phyloP scores from a whole-genome alignment of 2,113 vertebrate species.

The Melanocharis versteri region DNA sequence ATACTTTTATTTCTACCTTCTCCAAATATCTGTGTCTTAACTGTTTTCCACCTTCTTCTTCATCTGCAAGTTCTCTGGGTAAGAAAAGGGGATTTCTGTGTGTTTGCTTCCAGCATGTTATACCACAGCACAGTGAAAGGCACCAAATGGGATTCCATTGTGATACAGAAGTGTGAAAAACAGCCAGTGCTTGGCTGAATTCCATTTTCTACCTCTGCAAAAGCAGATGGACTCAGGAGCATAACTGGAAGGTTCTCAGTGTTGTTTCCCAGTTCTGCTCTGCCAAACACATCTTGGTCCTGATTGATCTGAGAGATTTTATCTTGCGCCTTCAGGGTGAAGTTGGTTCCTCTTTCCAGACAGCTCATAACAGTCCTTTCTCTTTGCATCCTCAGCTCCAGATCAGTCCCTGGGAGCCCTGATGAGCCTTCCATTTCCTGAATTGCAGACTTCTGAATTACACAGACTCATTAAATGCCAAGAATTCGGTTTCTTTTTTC shows the following conservation, averaged over 20 bases:
- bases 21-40: not conserved
- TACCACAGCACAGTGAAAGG: not conserved
- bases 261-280: not conserved
- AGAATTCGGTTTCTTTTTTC: not conserved
- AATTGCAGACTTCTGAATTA: not conserved
- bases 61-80: not conserved
- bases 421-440: not conserved
- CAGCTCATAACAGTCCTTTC: not conserved
- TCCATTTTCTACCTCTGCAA: not conserved
- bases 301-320: not conserved
- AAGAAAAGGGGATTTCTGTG: not conserved
- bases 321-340: not conserved
- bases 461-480: not conserved
- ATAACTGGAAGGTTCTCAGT: not conserved
- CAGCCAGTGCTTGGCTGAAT: not conserved
- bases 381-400: not conserved
- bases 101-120: not conserved
- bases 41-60: not conserved
- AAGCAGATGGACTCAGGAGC: not conserved
- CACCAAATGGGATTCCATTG: not conserved
- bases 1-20: not conserved
- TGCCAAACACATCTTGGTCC: not conserved
- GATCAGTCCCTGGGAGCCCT: not conserved
- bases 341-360: not conserved
- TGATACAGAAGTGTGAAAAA: not conserved